Conservation (phyloP, 2,113 vertebrate species). For the Pionites leucogaster region DNA sequence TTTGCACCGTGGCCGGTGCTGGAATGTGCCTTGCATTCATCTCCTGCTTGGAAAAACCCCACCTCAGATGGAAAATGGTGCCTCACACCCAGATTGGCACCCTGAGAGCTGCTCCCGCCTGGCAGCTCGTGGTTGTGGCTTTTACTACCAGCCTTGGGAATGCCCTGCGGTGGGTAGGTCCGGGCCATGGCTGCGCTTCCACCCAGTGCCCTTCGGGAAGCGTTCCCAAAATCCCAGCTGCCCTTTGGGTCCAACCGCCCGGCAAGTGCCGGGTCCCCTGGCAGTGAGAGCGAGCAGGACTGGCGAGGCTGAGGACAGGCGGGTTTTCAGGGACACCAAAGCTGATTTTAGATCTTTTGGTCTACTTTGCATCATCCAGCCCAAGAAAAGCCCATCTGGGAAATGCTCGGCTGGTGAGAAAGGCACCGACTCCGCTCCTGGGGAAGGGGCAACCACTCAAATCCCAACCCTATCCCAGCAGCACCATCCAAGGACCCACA, state of each 20-base stretch:
- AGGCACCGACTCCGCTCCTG: accelerated
- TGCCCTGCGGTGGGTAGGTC: background rate
- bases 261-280: accelerated
- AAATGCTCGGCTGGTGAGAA: background rate
- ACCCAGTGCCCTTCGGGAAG: accelerated
- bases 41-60: background rate
- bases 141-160: background rate
- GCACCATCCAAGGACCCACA: background rate
- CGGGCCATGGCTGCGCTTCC: accelerated
- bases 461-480: background rate
- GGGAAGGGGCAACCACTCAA: background rate
- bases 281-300: accelerated
- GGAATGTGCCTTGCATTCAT: accelerated
- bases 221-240: accelerated
- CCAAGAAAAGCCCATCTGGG: background rate
- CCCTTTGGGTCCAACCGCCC: background rate
- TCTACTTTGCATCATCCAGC: background rate
- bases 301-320: accelerated
- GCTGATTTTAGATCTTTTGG: accelerated
- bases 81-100: background rate
- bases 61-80: accelerated
- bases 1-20: accelerated
- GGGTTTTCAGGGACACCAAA: accelerated
- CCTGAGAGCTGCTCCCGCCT: background rate
- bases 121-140: accelerated